These are phyloP conservation scores for Microtus ochrogaster DNA, from an alignment of 2,113 vertebrate genomes.

Conservation along the genomic window DNA sequence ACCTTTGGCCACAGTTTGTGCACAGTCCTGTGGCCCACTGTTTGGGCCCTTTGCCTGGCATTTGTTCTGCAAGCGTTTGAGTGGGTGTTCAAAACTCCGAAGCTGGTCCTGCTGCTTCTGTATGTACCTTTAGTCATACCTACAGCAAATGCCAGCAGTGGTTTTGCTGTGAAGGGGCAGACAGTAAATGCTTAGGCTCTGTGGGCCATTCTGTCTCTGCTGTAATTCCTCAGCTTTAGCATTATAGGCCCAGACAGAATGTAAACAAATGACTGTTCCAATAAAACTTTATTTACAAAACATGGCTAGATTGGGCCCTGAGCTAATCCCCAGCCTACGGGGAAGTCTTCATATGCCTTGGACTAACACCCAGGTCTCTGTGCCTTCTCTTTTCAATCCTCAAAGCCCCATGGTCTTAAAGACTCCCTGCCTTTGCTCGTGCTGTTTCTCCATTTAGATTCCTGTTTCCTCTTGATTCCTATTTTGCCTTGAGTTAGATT, in stretches of 20 bases:
- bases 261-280: not conserved
- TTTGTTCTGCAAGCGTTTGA: not conserved
- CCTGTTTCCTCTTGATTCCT: not conserved
- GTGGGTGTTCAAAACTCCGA: not conserved
- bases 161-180: not conserved
- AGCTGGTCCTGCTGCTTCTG: not conserved
- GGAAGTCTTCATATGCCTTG: not conserved
- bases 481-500: not conserved
- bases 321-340: not conserved
- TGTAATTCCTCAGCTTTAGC: not conserved
- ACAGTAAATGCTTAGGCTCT: not conserved
- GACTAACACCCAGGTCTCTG: not conserved
- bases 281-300: conserved; percentile 45
- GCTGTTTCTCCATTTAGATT: not conserved
- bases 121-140: not conserved
- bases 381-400: not conserved
- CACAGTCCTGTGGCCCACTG: not conserved
- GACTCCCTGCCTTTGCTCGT: not conserved
- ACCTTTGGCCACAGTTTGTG: not conserved
- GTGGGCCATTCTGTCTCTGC: not conserved
- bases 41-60: not conserved
- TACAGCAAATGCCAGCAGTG: not conserved
- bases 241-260: not conserved
- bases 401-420: not conserved
- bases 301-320: not conserved